Percentiles rank a stretch among this genome's conserved stretches.
Conservation (phyloP, 2,113 vertebrate genomes). For the Isichthys henryi region DNA sequence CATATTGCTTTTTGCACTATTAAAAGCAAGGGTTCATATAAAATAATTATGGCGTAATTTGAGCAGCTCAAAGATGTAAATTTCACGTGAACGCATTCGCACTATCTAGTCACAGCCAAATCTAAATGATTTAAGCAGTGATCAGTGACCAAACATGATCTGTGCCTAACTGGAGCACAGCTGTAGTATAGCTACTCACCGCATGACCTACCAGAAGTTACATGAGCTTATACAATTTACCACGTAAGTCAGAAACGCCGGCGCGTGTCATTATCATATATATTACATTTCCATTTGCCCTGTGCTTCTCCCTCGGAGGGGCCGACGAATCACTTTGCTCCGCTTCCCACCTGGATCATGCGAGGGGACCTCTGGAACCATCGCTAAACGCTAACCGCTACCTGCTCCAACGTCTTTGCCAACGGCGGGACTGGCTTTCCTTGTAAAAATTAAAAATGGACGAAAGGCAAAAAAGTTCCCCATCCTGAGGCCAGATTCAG, state of each 20-base stretch:
- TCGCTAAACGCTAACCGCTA: conserved; percentile 24
- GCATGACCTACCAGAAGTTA: conserved; percentile 10
- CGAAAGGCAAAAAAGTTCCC: background rate
- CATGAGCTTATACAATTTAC: conserved; percentile 22
- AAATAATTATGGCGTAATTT: background rate
- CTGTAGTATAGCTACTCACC: background rate
- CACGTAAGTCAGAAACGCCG: conserved; percentile 12
- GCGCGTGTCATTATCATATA: conserved; percentile 36
- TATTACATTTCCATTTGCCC: conserved; percentile 29
- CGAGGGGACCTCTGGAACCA: conserved; percentile 11
- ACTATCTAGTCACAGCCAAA: background rate
- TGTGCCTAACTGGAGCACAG: background rate
- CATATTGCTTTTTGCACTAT: background rate
- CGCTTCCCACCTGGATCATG: conserved; percentile 8
- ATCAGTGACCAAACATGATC: conserved; percentile 16
- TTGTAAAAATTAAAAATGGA: background rate
- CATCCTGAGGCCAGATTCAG: background rate
- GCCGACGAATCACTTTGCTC: background rate
- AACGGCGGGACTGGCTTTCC: background rate
- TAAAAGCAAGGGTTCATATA: background rate
- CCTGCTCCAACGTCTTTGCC: background rate
- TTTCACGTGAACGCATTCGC: background rate
- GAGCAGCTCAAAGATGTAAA: background rate
- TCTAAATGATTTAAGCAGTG: conserved; percentile 15
- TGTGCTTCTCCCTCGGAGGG: conserved; percentile 24